phyloP scores from a whole-genome alignment of 2,797 vertebrate genomes.

The Pseudochirops corinnae region DNA sequence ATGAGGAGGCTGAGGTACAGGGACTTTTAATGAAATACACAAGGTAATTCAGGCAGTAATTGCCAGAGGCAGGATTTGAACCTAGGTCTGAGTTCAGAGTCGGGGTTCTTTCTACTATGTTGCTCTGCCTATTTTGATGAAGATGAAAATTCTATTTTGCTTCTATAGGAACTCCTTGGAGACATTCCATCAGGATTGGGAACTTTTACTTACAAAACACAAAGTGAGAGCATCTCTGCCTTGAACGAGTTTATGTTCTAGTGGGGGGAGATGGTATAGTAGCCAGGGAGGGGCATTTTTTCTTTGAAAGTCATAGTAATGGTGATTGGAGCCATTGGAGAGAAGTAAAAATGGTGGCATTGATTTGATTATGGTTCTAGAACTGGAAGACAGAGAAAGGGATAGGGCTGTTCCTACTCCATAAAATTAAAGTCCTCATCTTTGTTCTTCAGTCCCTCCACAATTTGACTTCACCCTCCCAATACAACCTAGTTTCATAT shows the following conservation, averaged over 20 bases:
- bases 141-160: not conserved
- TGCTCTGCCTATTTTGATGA: not conserved
- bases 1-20: not conserved
- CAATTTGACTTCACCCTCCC: not conserved
- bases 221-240: not conserved
- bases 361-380: not conserved
- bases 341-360: not conserved
- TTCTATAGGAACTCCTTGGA: not conserved
- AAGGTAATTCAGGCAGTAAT: not conserved
- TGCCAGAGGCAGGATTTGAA: not conserved
- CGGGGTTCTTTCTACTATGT: not conserved
- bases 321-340: not conserved
- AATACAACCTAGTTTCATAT: not conserved
- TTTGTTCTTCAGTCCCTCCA: not conserved
- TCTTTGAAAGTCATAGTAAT: not conserved
- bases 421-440: not conserved
- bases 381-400: not conserved
- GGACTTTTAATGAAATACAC: not conserved
- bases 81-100: not conserved
- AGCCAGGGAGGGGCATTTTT: not conserved
- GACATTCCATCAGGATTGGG: not conserved
- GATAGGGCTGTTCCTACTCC: not conserved
- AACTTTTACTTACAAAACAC: not conserved
- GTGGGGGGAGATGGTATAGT: not conserved
- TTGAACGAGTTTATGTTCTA: not conserved